phyloP scores from a whole-genome alignment of 2,113 vertebrate species.

The Struthio camelus region DNA sequence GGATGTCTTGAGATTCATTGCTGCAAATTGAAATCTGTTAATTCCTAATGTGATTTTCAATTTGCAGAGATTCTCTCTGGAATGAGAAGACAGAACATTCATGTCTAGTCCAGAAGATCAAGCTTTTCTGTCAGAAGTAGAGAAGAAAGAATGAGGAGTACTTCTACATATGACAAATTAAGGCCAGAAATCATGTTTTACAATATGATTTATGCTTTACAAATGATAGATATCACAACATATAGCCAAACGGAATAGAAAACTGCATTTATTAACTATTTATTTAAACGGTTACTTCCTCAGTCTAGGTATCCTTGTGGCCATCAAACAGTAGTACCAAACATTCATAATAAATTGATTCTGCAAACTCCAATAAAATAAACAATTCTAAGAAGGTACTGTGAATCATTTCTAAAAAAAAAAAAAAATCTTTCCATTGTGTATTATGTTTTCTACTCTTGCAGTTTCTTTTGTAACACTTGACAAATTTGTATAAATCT shows the following conservation, averaged over 20 bases:
- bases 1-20: not conserved
- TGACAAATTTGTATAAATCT: not conserved
- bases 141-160: not conserved
- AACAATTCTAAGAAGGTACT: not conserved
- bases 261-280: not conserved
- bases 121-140: not conserved
- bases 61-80: not conserved
- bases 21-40: not conserved
- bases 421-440: not conserved
- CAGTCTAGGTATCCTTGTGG: not conserved
- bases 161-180: not conserved
- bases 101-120: not conserved
- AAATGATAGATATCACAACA: not conserved
- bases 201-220: fast-evolving
- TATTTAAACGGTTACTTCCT: not conserved
- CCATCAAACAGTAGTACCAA: not conserved
- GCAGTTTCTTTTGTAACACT: not conserved
- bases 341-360: not conserved
- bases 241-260: not conserved
- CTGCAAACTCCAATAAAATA: not conserved
- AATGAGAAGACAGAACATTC: not conserved
- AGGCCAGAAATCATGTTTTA: not conserved
- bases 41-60: constrained; percentile 15
- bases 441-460: not conserved
- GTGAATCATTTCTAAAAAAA: not conserved